phyloP scores from a whole-genome alignment of 2,888 invertebrate species.

The Thereva nobilitata region DNA sequence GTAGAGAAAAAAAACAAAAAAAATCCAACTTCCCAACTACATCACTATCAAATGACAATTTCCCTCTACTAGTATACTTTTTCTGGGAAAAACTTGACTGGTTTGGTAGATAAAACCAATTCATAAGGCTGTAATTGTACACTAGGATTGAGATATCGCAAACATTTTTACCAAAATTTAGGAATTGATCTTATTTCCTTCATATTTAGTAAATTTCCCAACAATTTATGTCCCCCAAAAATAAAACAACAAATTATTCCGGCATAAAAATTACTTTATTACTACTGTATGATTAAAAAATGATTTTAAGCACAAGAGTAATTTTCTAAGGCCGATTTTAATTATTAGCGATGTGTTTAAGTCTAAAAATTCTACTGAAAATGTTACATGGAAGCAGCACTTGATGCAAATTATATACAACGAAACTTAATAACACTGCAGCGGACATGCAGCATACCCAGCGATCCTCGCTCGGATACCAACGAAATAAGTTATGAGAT shows the following conservation, averaged over 20 bases:
- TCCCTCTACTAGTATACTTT: no score
- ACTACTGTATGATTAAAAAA: slow-evolving; percentile 42
- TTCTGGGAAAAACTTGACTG: no score
- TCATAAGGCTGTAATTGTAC: no score
- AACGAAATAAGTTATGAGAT: slow-evolving; percentile 35
- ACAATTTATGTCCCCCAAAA: not conserved
- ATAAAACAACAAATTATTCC: slow-evolving; percentile 1
- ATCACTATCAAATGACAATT: no score
- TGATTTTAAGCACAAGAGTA: slow-evolving; percentile 40
- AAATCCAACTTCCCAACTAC: no score
- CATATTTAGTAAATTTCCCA: not conserved
- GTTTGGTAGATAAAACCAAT: no score
- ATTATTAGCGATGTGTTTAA: slow-evolving; percentile 8
- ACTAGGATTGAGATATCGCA: no score
- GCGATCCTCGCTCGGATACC: not conserved
- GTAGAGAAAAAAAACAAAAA: no score
- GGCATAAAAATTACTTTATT: slow-evolving; percentile 36
- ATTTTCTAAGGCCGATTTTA: slow-evolving; percentile 8
- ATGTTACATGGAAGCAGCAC: slow-evolving; percentile 31
- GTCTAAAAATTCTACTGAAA: slow-evolving; percentile 7
- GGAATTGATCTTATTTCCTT: not conserved
- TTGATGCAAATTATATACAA: slow-evolving; percentile 3
- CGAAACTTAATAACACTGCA: slow-evolving; percentile 26
- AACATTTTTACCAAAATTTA: no score
- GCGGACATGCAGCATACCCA: not conserved